Evolutionary conservation across 2,888 invertebrate species (phyloP), one percentile per base, ranked within the genome.

Genomic region (Euplexia lucipara): DNA sequence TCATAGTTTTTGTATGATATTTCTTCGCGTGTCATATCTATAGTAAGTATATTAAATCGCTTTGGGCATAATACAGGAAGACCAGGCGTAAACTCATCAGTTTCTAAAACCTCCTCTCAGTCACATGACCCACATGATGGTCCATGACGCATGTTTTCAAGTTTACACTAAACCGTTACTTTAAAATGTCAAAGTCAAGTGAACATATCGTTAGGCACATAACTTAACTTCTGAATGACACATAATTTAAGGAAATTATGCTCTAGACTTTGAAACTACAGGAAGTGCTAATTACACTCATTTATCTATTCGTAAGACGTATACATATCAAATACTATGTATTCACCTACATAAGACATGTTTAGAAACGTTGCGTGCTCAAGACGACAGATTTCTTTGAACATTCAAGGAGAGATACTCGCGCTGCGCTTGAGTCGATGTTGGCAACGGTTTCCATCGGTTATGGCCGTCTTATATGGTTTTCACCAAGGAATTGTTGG

Each of bases 381-480:
- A 84, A 81, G 70, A 72, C 73, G 82, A 77, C 80, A 91, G 93
- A 93, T 93, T 95, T 95, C 94, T 94, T 94, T 91, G 88, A 88
- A 85, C 93, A 89, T 90, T 91, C 91, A 92, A 91, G 90, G 89
- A 91, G 92, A 92, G 88, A 91, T 83, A 87, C 83, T 78, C 60
- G 71, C 57, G 51, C 35, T 53, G 53, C 60, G 59, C 52, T 30
- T 37, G 61, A 49, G 32, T n/a, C 59, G 56, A 59, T 59, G 61
- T 56, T 54, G 54, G 67, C 61, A 78, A 71, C 62, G 18, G 44
- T 61, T 67, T 60, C 67, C 59, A 78, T 78, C 81, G 66, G 80
- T 72, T 76, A 73, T 58, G 75, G 47, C 39, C 60, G 42, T 71
- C 60, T 22, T 65, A 66, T 68, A 63, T 56, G 62, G 63, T 30